These are phyloP conservation scores for Polydrusus cervinus DNA, from an alignment of 2,888 invertebrate species.

Conservation along the genomic window DNA sequence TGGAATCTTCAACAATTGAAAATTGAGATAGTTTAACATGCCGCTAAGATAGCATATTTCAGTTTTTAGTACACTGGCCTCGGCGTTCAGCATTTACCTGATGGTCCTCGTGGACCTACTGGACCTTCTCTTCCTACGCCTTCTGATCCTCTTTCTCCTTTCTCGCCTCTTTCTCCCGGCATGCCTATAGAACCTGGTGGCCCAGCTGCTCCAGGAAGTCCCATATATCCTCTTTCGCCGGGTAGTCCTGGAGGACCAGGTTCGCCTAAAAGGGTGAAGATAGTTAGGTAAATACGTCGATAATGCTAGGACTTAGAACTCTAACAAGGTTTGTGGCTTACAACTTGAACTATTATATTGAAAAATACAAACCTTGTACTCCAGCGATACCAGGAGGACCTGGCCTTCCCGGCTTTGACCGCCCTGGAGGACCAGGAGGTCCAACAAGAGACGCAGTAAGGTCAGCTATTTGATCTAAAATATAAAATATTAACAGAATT, in stretches of 20 bases:
- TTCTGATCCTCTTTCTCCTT: conserved; percentile 81
- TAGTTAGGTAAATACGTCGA: too few relatives aligned
- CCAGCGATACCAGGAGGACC: conserved; percentile 83
- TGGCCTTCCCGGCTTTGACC: conserved; percentile 79
- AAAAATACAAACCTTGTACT: conserved; percentile 74
- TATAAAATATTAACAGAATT: neutral
- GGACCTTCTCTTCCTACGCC: conserved; percentile 85
- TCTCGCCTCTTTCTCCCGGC: conserved; percentile 81
- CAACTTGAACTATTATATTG: neutral
- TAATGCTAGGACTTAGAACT: too few relatives aligned
- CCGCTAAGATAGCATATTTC: too few relatives aligned
- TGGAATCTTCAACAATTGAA: too few relatives aligned
- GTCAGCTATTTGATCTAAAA: conserved; percentile 82
- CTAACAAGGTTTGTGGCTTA: too few relatives aligned
- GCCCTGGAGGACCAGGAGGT: conserved; percentile 80
- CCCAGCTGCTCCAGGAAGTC: conserved; percentile 78
- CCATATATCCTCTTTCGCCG: conserved; percentile 79
- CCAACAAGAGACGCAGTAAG: conserved; percentile 78
- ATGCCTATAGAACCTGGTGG: conserved; percentile 76
- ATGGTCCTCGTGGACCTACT: conserved; percentile 80
- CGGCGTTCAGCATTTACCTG: conserved; percentile 72
- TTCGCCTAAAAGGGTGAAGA: conserved; percentile 72
- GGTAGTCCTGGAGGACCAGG: conserved; percentile 79
- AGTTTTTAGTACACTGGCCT: too few relatives aligned
- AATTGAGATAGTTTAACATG: too few relatives aligned